These are phyloP conservation scores for Rhyacichthys aspro DNA, from an alignment of 2,797 vertebrate species.

Conservation along the genomic window DNA sequence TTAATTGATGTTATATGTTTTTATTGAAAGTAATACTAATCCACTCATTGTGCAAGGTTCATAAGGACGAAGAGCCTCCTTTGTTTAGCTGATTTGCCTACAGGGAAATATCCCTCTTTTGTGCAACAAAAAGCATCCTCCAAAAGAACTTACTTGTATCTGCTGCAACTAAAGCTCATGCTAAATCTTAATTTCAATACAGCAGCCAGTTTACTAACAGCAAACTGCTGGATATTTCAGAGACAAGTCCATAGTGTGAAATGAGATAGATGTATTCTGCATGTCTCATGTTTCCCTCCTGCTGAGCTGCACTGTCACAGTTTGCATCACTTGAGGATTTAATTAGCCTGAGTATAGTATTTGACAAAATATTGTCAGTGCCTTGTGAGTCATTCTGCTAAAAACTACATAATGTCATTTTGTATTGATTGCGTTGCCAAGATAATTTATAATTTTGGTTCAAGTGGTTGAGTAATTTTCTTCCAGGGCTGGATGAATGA, in stretches of 20 bases:
- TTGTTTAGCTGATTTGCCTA: slow-evolving; percentile 16
- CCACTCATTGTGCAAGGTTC: no score
- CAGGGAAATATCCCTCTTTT: slow-evolving; percentile 36
- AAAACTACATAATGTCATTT: background rate
- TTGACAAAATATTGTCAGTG: slow-evolving; percentile 2
- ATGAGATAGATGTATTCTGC: slow-evolving; percentile 46
- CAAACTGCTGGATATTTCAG: slow-evolving; percentile 20
- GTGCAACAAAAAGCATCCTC: background rate
- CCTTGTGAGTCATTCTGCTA: background rate
- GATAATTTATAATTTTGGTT: background rate
- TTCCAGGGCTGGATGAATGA: slow-evolving; percentile 90
- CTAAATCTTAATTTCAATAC: background rate
- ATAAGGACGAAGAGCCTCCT: background rate
- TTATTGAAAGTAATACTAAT: no score
- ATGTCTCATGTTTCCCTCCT: slow-evolving; percentile 62
- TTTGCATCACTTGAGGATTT: slow-evolving; percentile 30
- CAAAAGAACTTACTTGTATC: background rate
- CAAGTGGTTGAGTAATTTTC: background rate
- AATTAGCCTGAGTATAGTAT: slow-evolving; percentile 21
- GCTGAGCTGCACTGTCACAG: slow-evolving; percentile 50
- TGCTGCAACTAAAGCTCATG: slow-evolving; percentile 10
- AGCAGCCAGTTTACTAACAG: background rate
- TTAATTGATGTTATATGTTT: no score
- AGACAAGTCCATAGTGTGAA: slow-evolving; percentile 44
- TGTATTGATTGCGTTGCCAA: background rate